Percentiles rank a stretch among this genome's conserved stretches.
Evolutionary conservation across 2,113 vertebrate species (phyloP).

Genomic region (Oryzias melastigma): DNA sequence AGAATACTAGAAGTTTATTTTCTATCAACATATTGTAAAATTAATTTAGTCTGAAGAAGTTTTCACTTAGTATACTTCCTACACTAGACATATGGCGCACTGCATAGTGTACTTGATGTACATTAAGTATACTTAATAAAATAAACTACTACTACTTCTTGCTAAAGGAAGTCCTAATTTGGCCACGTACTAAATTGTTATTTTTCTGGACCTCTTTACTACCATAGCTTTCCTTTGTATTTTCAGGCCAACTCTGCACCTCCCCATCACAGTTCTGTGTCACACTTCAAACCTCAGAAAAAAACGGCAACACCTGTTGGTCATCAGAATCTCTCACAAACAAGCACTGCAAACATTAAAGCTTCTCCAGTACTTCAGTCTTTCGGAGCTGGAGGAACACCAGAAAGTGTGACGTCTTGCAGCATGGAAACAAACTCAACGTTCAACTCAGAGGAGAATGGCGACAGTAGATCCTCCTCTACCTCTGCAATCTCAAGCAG

Average conservation of each 20-base stretch:
- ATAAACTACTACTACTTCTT: too few species aligned
- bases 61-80: too few species aligned
- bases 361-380: neutral
- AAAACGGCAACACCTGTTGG: neutral
- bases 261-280: neutral
- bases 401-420: neutral
- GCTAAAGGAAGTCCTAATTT: neutral
- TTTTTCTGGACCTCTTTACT: neutral
- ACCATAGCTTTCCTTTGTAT: neutral
- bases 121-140: too few species aligned
- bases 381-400: neutral
- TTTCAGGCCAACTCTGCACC: slow-evolving; percentile 5
- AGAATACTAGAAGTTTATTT: too few species aligned
- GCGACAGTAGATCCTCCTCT: neutral
- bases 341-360: neutral
- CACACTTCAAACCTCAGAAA: neutral
- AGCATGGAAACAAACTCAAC: slow-evolving; percentile 16
- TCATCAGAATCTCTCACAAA: neutral
- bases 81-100: too few species aligned
- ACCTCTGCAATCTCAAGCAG: slow-evolving; percentile 30
- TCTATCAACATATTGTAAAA: too few species aligned
- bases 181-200: neutral
- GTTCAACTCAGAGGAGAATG: slow-evolving; percentile 13
- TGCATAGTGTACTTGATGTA: too few species aligned
- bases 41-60: too few species aligned